Base-by-base conservation (phyloP, 1,140 invertebrate species). In the Hydropsyche tenuis region DNA sequence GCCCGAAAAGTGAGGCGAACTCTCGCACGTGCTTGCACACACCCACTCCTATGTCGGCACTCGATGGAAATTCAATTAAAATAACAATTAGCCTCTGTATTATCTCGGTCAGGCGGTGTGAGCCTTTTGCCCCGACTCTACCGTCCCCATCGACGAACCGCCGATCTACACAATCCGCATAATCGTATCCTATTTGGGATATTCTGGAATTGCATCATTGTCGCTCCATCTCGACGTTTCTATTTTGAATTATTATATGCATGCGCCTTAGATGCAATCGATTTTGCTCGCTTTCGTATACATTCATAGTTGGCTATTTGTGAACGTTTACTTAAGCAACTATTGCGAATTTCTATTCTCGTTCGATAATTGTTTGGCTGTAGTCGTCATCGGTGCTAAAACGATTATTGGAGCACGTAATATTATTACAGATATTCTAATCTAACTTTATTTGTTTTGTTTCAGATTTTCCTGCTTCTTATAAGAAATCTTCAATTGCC, bases 41-140 rank as follows among this genome's bases (percentile, higher is more conserved):
- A 37, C 30, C 3, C 30, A 37, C 30, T 4, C 30, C 30, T 3
- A 37, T 37, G n/a, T n/a, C n/a, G 60, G 14, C 65, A 53, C 16
- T 22, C 56, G 64, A 77, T 77, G 64, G 75, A 74, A 76, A 77
- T 77, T 77, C 75, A 77, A 77, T 77, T 77, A 77, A 77, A 77
- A 77, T 74, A 74, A 72, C 72, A 77, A 77, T 77, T 77, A 77
- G 75, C 64, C 73, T 46, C 42, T 37, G 51, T 64, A 77, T 77
- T 74, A 77, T 77, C 73, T 68, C 65, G 64, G 64, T 66, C 43
- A 22, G 30, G 37, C 42, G 43, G 20, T 11, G 16, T 66, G 37
- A 7, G 30, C 25, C 60, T 42, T 25, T 42, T 30, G 16, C 51
- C 14, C 51, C 51, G 4, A 11, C 46, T 6, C 16, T 51, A 4